phyloP scores from a whole-genome alignment of 2,888 invertebrate genomes.

The Colostygia pectinataria region DNA sequence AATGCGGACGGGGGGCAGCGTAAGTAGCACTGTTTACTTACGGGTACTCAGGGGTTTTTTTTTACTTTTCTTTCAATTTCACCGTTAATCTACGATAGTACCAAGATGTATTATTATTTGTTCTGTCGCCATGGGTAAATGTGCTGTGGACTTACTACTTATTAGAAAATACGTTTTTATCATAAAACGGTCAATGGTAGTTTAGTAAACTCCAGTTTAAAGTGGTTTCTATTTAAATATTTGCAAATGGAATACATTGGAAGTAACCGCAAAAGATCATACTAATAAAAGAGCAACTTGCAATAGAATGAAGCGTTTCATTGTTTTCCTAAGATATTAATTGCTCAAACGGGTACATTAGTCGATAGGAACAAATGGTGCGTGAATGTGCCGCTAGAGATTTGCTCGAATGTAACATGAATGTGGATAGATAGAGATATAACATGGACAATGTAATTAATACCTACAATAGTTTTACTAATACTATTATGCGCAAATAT shows the following conservation, averaged over 20 bases:
- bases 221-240: slow-evolving; percentile 20
- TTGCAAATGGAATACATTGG: slow-evolving; percentile 23
- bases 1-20: too few relatives aligned
- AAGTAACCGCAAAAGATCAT: slow-evolving; percentile 13
- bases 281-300: slow-evolving; percentile 26
- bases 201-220: too few relatives aligned
- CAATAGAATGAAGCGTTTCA: slow-evolving; percentile 18
- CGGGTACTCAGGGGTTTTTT: too few relatives aligned
- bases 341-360: slow-evolving; percentile 17
- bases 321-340: slow-evolving; percentile 29
- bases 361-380: slow-evolving; percentile 23
- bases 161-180: too few relatives aligned
- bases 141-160: too few relatives aligned
- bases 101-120: too few relatives aligned
- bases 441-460: background rate
- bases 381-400: slow-evolving; percentile 19
- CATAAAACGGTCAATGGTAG: too few relatives aligned
- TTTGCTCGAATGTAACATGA: slow-evolving; percentile 11
- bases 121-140: too few relatives aligned
- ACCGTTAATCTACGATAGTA: too few relatives aligned
- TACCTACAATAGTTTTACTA: too few relatives aligned
- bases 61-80: too few relatives aligned
- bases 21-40: too few relatives aligned
- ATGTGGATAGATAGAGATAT: background rate
- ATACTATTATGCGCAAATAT: background rate